Base-by-base conservation (phyloP, 2,888 invertebrate genomes). In the Eristalis arbustorum region DNA sequence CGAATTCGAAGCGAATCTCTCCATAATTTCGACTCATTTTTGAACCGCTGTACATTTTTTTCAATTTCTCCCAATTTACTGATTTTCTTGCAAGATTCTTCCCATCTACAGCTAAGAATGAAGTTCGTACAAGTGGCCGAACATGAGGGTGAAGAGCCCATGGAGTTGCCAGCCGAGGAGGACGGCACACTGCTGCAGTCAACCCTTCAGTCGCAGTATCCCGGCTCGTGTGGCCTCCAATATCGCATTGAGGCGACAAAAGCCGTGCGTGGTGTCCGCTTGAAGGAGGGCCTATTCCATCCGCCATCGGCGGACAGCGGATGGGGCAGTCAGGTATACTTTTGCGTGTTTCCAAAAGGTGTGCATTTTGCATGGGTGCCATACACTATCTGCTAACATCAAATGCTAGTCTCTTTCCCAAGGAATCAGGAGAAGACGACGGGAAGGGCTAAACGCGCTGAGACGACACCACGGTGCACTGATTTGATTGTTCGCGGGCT, bases 401-500 rank as follows among this genome's bases (percentile, higher is more conserved):
- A 31, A 31, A 10, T 31, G 31, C 31, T 49, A 49, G 49, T 49
- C 18, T 49, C 11, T 13, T 40, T 34, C 68, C 76, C 88, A 91
- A 98, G 98, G 94, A 98, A 98, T 92, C 98, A 98, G 94, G 98
- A 98, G 92, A 98, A 98, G 93, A 96, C 97, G 8, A 97, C 97
- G 59, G 98, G 98, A 11, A 99, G 99, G 94, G 98, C 98, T 37
- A 98, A 98, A 94, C 95, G 98, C 74, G 96, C 98, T 92, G 98
- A 98, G 93, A 97, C 97, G 89, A 97, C 97, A 91, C 94, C 97
- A 82, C 96, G 97, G 88, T 98, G 98, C 93, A 98, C 98, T 84
- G 99, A 99, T 94, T 95, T 99, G 90, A 99, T 99, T 93, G 99
- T 99, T 66, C 95, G 99, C 77, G 99, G 99, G 42, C 94, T 99